These are phyloP conservation scores for Formica exsecta DNA, from an alignment of 1,140 invertebrate genomes.

Conservation along the genomic window DNA sequence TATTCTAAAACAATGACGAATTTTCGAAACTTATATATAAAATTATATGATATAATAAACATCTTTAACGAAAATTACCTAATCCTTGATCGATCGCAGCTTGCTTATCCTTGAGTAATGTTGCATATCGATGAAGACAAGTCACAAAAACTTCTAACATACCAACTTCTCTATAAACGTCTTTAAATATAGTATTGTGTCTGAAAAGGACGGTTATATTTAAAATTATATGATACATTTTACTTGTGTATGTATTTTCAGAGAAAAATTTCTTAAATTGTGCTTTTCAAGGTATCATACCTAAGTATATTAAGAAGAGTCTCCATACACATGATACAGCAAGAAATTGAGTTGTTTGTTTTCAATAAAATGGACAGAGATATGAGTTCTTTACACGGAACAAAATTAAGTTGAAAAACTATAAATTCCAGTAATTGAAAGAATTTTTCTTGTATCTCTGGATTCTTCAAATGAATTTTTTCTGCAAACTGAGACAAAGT, in stretches of 20 bases:
- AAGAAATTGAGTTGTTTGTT: slow-evolving; percentile 91
- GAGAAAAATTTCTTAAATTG: background rate
- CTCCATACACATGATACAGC: slow-evolving; percentile 95
- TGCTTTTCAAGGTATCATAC: slow-evolving; percentile 78
- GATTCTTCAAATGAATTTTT: slow-evolving; percentile 95
- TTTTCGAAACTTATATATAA: background rate
- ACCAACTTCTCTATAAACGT: slow-evolving; percentile 99
- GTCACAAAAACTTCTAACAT: slow-evolving; percentile 98
- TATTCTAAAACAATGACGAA: slow-evolving; percentile 80
- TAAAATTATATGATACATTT: background rate
- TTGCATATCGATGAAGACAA: slow-evolving; percentile 95
- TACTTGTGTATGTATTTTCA: background rate
- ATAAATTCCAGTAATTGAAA: slow-evolving; percentile 98
- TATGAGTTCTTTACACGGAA: slow-evolving; percentile 99
- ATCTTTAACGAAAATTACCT: slow-evolving; percentile 73
- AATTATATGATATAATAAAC: background rate
- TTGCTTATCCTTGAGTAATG: slow-evolving; percentile 91
- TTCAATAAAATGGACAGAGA: slow-evolving; percentile 97
- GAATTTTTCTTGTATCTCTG: slow-evolving; percentile 97
- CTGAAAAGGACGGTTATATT: slow-evolving; percentile 85
- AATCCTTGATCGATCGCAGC: slow-evolving; percentile 83
- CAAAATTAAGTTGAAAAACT: slow-evolving; percentile 98
- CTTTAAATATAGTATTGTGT: slow-evolving; percentile 97
- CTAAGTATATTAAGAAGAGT: slow-evolving; percentile 95
- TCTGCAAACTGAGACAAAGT: slow-evolving; percentile 98